Evolutionary conservation across 1,140 invertebrate species (phyloP).

Genomic region (Cyrtorhinus lividipennis): DNA sequence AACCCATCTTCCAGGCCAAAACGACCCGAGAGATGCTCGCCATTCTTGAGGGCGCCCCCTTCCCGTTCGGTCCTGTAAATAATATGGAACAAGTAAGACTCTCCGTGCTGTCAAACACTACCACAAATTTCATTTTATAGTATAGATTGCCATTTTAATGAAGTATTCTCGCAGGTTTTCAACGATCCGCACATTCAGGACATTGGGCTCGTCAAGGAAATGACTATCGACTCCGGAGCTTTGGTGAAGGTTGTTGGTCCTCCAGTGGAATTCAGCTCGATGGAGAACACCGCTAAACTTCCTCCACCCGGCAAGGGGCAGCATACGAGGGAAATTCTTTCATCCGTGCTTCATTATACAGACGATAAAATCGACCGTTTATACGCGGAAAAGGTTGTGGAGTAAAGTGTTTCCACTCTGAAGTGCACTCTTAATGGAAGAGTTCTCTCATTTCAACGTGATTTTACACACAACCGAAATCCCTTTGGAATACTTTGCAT

Average conservation of each 20-base stretch:
- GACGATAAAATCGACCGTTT: constrained; percentile 38
- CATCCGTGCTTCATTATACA: constrained; percentile 49
- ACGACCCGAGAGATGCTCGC: constrained; percentile 61
- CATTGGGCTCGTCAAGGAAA: constrained; percentile 57
- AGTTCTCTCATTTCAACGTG: too few relatives aligned
- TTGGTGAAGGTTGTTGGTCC: constrained; percentile 69
- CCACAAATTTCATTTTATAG: too few relatives aligned
- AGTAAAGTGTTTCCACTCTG: constrained; percentile 16
- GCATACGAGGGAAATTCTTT: constrained; percentile 67
- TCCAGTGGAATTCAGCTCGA: constrained; percentile 62
- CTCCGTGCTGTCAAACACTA: background rate
- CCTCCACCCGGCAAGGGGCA: constrained; percentile 77
- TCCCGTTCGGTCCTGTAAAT: constrained; percentile 86
- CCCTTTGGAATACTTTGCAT: too few relatives aligned
- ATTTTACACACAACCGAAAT: too few relatives aligned
- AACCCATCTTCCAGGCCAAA: constrained; percentile 45
- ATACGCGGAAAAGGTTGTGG: constrained; percentile 34
- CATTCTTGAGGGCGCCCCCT: constrained; percentile 53
- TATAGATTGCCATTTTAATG: too few relatives aligned
- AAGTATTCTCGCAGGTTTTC: constrained; percentile 45
- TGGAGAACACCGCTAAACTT: constrained; percentile 47
- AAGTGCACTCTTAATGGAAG: too few relatives aligned
- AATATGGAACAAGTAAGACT: constrained; percentile 48
- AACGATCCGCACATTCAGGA: constrained; percentile 68
- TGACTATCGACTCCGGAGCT: constrained; percentile 55